Evolutionary conservation across 2,113 vertebrate species (phyloP).

Genomic region (Siniperca chuatsi): DNA sequence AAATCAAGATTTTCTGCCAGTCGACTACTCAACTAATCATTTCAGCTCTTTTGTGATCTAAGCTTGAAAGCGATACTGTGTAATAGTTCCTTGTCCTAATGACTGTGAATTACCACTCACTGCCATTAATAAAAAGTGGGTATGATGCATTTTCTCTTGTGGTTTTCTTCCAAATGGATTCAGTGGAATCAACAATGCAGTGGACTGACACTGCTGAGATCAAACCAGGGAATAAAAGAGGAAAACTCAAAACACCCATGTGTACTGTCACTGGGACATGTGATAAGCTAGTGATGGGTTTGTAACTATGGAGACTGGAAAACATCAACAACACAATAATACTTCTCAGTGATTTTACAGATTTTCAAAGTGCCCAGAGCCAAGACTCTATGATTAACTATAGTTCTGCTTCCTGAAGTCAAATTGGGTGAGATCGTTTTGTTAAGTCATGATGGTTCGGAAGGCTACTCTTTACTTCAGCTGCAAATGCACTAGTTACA

Average conservation of each 20-base stretch:
- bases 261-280: slow-evolving; percentile 43
- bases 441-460: slow-evolving; percentile 23
- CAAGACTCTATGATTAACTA: slow-evolving; percentile 5
- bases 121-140: not conserved
- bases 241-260: slow-evolving; percentile 31
- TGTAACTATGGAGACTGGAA: slow-evolving; percentile 64
- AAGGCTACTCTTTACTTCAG: slow-evolving; percentile 7
- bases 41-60: not conserved
- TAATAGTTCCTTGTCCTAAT: not conserved
- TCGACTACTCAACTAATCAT: not conserved
- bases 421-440: slow-evolving; percentile 17
- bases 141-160: slow-evolving; percentile 12
- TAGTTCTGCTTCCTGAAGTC: slow-evolving; percentile 25
- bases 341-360: slow-evolving; percentile 2
- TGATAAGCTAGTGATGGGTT: slow-evolving; percentile 39
- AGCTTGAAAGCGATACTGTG: slow-evolving; percentile 8
- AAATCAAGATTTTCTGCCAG: not conserved
- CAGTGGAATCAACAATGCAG: slow-evolving; percentile 5
- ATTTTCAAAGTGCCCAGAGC: not conserved
- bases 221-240: slow-evolving; percentile 29
- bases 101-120: slow-evolving; percentile 22
- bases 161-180: slow-evolving; percentile 37
- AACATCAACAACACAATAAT: slow-evolving; percentile 59
- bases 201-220: slow-evolving; percentile 25
- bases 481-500: slow-evolving; percentile 13